phyloP scores from a whole-genome alignment of 2,113 vertebrate genomes.

The Syngnathus scovelli region DNA sequence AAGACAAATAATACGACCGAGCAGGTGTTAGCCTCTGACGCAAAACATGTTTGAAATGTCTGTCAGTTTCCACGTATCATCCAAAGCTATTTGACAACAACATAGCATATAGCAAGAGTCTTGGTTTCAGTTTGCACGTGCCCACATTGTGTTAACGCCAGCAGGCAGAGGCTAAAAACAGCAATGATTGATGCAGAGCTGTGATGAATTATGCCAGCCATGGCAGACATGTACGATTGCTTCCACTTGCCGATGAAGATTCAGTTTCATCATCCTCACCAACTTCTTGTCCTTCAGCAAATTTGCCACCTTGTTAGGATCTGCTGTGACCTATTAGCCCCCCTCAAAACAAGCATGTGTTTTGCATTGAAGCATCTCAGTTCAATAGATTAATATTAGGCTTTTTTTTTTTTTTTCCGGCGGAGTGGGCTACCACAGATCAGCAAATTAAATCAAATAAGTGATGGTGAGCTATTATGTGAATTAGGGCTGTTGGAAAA shows the following conservation, averaged over 20 bases:
- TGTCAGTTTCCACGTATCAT: background rate
- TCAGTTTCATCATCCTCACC: constrained; percentile 57
- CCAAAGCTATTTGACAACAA: background rate
- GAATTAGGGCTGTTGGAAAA: no score
- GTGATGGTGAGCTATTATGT: no score
- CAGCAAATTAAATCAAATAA: no score
- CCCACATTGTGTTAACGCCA: constrained; percentile 47
- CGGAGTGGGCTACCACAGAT: no score
- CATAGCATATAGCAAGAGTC: constrained; percentile 1
- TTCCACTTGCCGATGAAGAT: constrained; percentile 42
- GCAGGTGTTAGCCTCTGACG: constrained; percentile 2
- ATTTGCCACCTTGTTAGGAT: constrained; percentile 61
- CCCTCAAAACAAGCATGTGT: background rate
- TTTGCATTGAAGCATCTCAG: no score
- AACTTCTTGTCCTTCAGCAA: constrained; percentile 42
- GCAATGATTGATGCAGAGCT: constrained; percentile 58
- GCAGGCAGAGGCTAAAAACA: constrained; percentile 57
- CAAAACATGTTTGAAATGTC: background rate
- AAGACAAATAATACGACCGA: background rate
- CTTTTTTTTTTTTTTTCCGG: no score
- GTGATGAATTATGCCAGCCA: constrained; percentile 61
- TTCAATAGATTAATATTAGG: no score
- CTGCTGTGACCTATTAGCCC: constrained; percentile 29
- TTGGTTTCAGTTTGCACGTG: constrained; percentile 51
- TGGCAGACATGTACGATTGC: constrained; percentile 59